Evolutionary conservation across 1,140 invertebrate species (phyloP).

Genomic region (Prorops nasuta): DNA sequence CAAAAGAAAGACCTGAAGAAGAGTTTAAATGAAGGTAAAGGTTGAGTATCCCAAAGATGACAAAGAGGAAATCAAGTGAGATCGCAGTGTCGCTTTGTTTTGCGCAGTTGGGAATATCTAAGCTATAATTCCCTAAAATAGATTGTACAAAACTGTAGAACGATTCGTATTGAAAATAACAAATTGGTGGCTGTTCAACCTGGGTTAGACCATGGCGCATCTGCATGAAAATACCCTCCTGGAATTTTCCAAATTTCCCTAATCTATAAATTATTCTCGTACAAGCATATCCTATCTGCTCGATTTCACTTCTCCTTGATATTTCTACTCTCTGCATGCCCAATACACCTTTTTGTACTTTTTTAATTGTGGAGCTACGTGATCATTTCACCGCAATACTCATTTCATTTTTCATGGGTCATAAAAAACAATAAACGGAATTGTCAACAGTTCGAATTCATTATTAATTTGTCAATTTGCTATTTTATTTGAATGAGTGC

Average conservation of each 20-base stretch:
- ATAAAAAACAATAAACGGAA: too few relatives aligned
- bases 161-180: slow-evolving; percentile 23
- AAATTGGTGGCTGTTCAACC: slow-evolving; percentile 17
- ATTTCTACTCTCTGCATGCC: slow-evolving; percentile 13
- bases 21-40: slow-evolving; percentile 44
- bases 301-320: not conserved
- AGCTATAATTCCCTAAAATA: slow-evolving; percentile 16
- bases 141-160: slow-evolving; percentile 18
- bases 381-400: not conserved
- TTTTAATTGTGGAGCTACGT: slow-evolving; percentile 25
- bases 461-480: too few relatives aligned
- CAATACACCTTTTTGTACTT: too few relatives aligned
- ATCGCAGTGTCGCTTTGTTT: slow-evolving; percentile 38
- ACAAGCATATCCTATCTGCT: not conserved
- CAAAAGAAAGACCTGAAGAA: slow-evolving; percentile 45
- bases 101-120: slow-evolving; percentile 22
- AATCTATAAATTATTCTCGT: not conserved
- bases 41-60: slow-evolving; percentile 24
- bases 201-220: slow-evolving; percentile 26
- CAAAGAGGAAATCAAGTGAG: slow-evolving; percentile 39
- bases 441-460: too few relatives aligned
- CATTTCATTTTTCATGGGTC: too few relatives aligned
- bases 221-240: slow-evolving; percentile 23
- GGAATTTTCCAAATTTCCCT: not conserved
- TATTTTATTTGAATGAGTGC: too few relatives aligned